phyloP scores from a whole-genome alignment of 2,797 vertebrate species.

The Pterois miles region DNA sequence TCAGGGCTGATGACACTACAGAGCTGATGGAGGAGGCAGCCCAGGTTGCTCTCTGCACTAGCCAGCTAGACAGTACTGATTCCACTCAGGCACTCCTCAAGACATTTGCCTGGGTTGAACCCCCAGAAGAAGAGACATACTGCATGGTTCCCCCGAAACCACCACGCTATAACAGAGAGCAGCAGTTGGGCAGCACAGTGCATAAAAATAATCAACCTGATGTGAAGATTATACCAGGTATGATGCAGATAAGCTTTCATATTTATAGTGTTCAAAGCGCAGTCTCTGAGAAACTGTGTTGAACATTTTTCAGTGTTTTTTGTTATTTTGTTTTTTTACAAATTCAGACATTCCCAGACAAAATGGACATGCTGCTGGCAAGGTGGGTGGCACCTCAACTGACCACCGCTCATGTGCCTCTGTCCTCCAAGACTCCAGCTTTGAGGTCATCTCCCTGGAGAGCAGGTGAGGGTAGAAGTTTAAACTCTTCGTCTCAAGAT shows the following conservation, averaged over 20 bases:
- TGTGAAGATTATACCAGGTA: conserved; percentile 31
- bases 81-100: conserved; percentile 79
- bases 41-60: conserved; percentile 39
- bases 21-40: conserved; percentile 76
- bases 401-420: conserved; percentile 38
- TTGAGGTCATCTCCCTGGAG: conserved; percentile 82
- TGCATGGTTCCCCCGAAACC: conserved; percentile 18
- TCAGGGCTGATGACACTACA: conserved; percentile 76
- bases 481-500: not conserved
- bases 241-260: not conserved
- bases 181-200: not conserved
- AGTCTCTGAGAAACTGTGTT: not conserved
- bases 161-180: not conserved
- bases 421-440: conserved; percentile 70
- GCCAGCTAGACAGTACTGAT: conserved; percentile 55
- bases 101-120: conserved; percentile 79
- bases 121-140: conserved; percentile 55
- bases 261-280: not conserved
- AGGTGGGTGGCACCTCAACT: not conserved
- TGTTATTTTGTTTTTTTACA: not conserved
- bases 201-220: conserved; percentile 6
- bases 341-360: conserved; percentile 54
- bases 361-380: conserved; percentile 49
- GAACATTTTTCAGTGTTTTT: not conserved
- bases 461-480: conserved; percentile 67